Conservation (phyloP, 2,797 vertebrate genomes). For the Amphiprion clarkii region DNA sequence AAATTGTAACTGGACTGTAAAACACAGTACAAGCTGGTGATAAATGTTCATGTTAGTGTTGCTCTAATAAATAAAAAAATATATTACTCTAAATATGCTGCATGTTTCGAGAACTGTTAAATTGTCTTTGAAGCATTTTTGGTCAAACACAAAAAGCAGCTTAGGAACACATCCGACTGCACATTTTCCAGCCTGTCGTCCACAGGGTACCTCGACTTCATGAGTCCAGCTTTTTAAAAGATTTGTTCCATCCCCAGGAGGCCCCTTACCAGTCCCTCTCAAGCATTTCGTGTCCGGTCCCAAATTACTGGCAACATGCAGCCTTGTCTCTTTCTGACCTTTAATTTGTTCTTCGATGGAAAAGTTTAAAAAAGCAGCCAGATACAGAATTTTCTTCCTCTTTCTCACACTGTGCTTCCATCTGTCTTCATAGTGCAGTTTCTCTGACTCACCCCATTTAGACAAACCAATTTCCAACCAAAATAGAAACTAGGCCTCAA, state of each 20-base stretch:
- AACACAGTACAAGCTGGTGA: not conserved
- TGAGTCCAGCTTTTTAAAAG: slow-evolving; percentile 12
- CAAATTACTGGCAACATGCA: slow-evolving; percentile 20
- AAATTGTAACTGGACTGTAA: not conserved
- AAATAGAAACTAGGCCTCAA: slow-evolving; percentile 85
- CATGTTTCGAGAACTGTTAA: not conserved
- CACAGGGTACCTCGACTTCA: not conserved
- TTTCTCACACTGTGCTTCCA: slow-evolving; percentile 18
- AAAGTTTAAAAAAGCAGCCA: not conserved
- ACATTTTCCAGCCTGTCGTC: not conserved
- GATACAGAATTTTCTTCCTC: slow-evolving; percentile 18
- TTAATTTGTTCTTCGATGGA: slow-evolving; percentile 29
- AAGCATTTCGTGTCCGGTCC: slow-evolving; percentile 21
- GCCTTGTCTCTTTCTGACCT: slow-evolving; percentile 29
- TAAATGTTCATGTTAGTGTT: not conserved
- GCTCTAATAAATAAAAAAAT: not conserved
- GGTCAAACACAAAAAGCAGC: not conserved
- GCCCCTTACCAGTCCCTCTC: slow-evolving; percentile 21
- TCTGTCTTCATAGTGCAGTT: slow-evolving; percentile 38
- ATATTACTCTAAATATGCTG: not conserved
- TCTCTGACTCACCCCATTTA: slow-evolving; percentile 70
- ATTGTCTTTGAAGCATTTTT: not conserved
- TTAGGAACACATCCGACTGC: not conserved
- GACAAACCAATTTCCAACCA: slow-evolving; percentile 64
- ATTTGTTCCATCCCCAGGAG: slow-evolving; percentile 12